phyloP scores from a whole-genome alignment of 1,140 invertebrate genomes.

The Diabrotica virgifera region DNA sequence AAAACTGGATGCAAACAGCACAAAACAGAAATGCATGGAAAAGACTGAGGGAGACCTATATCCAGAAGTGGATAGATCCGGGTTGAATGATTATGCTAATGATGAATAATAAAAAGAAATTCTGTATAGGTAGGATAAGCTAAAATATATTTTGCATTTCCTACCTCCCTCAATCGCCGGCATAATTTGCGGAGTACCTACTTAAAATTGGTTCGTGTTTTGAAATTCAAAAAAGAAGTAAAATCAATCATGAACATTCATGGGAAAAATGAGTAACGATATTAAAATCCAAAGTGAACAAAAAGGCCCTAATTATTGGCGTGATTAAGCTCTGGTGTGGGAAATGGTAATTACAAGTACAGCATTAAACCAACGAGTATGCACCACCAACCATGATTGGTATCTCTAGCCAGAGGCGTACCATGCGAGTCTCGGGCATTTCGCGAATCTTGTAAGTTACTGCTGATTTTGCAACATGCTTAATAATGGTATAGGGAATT shows the following conservation, averaged over 20 bases:
- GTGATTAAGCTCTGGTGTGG: conserved; percentile 41
- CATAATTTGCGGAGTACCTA: conserved; percentile 2
- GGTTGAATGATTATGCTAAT: too few species aligned
- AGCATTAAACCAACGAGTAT: conserved; percentile 27
- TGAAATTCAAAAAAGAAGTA: conserved; percentile 8
- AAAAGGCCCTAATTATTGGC: conserved; percentile 40
- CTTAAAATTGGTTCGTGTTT: conserved; percentile 8
- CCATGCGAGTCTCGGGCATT: not conserved
- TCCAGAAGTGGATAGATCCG: too few species aligned
- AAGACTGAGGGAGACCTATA: too few species aligned
- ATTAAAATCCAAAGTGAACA: conserved; percentile 28
- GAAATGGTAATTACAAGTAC: conserved; percentile 43
- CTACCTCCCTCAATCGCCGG: too few species aligned
- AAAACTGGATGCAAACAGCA: too few species aligned
- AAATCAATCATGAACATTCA: conserved; percentile 34
- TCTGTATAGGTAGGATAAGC: too few species aligned
- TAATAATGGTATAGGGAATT: too few species aligned
- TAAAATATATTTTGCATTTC: too few species aligned
- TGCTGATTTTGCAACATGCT: too few species aligned
- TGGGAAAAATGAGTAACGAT: conserved; percentile 33
- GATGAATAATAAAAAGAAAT: too few species aligned
- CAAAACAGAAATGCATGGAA: too few species aligned
- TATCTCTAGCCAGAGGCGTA: conserved; percentile 10
- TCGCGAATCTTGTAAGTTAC: not conserved
- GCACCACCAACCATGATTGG: conserved; percentile 23